Conservation (phyloP, 2,797 vertebrate species). For the Enteromius viviparus region DNA sequence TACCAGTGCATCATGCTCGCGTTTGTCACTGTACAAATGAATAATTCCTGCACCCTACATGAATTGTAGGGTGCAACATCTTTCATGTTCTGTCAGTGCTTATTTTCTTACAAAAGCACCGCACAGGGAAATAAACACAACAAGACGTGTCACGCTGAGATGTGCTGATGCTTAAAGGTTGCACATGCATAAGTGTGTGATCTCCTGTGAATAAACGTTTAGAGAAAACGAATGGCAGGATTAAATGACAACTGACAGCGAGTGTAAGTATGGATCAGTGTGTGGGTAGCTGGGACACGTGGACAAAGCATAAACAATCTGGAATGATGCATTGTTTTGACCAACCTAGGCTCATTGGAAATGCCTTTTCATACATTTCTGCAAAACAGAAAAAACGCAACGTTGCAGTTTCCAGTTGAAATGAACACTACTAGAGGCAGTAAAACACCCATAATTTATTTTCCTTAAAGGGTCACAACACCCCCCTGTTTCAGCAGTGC, state of each 20-base stretch:
- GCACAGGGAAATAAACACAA: neutral
- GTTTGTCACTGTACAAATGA: conserved; percentile 2
- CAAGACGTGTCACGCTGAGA: neutral
- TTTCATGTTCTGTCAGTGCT: neutral
- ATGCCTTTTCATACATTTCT: too few relatives aligned
- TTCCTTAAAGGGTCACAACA: too few relatives aligned
- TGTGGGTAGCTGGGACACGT: neutral
- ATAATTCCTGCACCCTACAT: neutral
- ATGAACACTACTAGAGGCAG: too few relatives aligned
- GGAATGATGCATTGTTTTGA: too few relatives aligned
- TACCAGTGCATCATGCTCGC: neutral
- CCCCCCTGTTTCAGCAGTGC: too few relatives aligned
- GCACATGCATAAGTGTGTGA: conserved; percentile 14
- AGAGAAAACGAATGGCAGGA: conserved; percentile 1
- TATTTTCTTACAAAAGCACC: neutral
- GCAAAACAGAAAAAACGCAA: too few relatives aligned
- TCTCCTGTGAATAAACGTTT: conserved; percentile 6
- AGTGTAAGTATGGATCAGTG: neutral
- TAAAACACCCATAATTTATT: too few relatives aligned
- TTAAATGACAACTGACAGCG: conserved; percentile 14
- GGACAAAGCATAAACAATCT: neutral
- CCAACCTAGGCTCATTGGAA: too few relatives aligned
- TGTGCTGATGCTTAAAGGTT: neutral
- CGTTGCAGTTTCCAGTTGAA: too few relatives aligned
- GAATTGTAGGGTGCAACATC: neutral